Evolutionary conservation across 2,113 vertebrate species (phyloP), one percentile per base, ranked within the genome.

Genomic region (Ammospiza caudacuta): DNA sequence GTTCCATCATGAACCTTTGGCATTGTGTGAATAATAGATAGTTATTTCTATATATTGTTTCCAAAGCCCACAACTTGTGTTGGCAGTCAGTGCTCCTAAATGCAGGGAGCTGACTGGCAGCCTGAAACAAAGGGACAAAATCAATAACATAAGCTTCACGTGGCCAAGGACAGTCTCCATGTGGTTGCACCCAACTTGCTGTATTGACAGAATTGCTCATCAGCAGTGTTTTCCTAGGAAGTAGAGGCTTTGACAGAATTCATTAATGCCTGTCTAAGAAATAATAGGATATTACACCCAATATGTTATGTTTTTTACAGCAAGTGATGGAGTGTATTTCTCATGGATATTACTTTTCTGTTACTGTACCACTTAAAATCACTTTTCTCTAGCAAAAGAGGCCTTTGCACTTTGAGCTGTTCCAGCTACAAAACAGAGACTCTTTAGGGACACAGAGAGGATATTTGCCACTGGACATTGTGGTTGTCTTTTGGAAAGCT

Each of bases 31-130:
- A 41, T 87, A 90, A 59, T 29, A 57, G 61, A 27, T 47, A 44
- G 77, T 92, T 96, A 89, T 91, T 95, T 90, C 79, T 61, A 46
- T 47, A 66, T 68, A 87, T 82, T 83, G 78, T 54, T 92, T 83
- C 62, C 46, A 59, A 87, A 87, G 46, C 62, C 70, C n/a, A 59
- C 54, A 85, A 22, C 55, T 52, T 82, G 14, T 64, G 19, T 83
- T 94, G 77, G 74, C 91, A 83, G 41, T 41, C 58, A 76, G 46
- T 29, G 33, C 41, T 78, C 49, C 46, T 58, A 69, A 84, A 43
- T 55, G 59, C 2, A 0, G 3, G 1, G 29, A 83, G 19, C 67
- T 80, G 62, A 39, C 66, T 66, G 47, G 37, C 35, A 83, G 28
- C 69, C 55, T 85, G 62, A 62, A 72, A 51, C 0, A 12, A 74